These are phyloP conservation scores for Hippolais icterina DNA, from an alignment of 2,113 vertebrate genomes.

Conservation along the genomic window DNA sequence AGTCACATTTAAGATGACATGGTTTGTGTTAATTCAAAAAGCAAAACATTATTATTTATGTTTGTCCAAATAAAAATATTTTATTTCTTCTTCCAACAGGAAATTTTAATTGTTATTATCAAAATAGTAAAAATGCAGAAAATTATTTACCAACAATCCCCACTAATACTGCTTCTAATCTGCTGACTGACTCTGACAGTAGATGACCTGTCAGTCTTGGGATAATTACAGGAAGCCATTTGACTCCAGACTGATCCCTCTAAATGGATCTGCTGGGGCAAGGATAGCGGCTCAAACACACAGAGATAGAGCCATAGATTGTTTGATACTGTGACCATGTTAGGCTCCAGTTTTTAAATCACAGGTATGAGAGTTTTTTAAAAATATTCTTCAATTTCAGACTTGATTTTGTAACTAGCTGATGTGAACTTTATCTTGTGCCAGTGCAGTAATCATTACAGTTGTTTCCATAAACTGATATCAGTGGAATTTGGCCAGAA, in stretches of 20 bases:
- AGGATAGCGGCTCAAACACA: neutral
- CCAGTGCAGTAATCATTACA: neutral
- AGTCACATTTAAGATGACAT: neutral
- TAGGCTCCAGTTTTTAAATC: neutral
- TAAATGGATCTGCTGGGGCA: neutral
- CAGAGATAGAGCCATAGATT: neutral
- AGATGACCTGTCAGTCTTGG: neutral
- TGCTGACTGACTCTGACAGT: neutral
- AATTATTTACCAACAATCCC: neutral
- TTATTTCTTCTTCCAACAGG: neutral
- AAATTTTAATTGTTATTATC: neutral
- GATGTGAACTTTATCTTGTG: neutral
- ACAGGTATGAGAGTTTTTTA: neutral
- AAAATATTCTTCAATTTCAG: neutral
- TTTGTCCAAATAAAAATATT: neutral
- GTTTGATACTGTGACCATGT: accelerated
- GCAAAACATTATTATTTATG: neutral
- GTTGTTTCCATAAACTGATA: neutral
- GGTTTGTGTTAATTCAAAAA: neutral
- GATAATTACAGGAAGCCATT: neutral
- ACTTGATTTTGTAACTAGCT: neutral
- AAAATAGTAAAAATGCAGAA: neutral
- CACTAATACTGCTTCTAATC: neutral
- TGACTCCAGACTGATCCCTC: neutral
- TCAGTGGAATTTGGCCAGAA: neutral